phyloP scores from a whole-genome alignment of 1,140 invertebrate genomes.

The Asbolus verrucosus region DNA sequence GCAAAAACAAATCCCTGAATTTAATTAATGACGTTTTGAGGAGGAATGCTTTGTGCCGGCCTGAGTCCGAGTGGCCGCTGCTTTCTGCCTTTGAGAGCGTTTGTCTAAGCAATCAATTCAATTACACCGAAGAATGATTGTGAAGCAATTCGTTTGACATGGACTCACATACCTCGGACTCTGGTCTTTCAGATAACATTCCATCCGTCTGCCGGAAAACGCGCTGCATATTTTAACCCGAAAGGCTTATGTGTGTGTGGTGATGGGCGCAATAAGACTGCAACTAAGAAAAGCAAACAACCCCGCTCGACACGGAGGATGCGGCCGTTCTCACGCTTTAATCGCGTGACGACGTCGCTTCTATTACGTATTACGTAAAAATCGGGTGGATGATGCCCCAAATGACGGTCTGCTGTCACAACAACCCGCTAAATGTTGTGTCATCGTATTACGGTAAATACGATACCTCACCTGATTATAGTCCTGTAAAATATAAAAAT shows the following conservation, averaged over 20 bases:
- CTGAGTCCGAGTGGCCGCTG: slow-evolving; percentile 50
- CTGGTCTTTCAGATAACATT: slow-evolving; percentile 17
- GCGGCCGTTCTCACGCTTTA: slow-evolving; percentile 34
- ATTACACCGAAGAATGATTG: slow-evolving; percentile 62
- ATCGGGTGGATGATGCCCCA: slow-evolving; percentile 36
- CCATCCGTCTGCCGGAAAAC: no score
- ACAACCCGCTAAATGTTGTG: no score
- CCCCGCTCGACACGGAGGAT: not conserved
- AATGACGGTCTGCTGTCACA: no score
- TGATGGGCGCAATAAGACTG: not conserved
- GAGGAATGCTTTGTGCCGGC: slow-evolving; percentile 64
- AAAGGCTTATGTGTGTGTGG: slow-evolving; percentile 16
- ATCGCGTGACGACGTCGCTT: slow-evolving; percentile 25
- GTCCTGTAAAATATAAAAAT: slow-evolving; percentile 27
- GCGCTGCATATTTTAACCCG: slow-evolving; percentile 13
- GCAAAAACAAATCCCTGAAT: slow-evolving; percentile 65
- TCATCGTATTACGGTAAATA: no score
- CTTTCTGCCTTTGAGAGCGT: slow-evolving; percentile 59
- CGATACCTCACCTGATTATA: slow-evolving; percentile 30
- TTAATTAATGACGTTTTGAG: slow-evolving; percentile 65
- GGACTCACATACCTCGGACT: slow-evolving; percentile 58
- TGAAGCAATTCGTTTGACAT: slow-evolving; percentile 61
- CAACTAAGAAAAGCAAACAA: slow-evolving; percentile 39
- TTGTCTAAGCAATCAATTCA: slow-evolving; percentile 65
- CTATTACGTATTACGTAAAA: slow-evolving; percentile 6